Evolutionary conservation across 1,140 invertebrate genomes (phyloP).

Genomic region (Proctacanthus coquilletti): DNA sequence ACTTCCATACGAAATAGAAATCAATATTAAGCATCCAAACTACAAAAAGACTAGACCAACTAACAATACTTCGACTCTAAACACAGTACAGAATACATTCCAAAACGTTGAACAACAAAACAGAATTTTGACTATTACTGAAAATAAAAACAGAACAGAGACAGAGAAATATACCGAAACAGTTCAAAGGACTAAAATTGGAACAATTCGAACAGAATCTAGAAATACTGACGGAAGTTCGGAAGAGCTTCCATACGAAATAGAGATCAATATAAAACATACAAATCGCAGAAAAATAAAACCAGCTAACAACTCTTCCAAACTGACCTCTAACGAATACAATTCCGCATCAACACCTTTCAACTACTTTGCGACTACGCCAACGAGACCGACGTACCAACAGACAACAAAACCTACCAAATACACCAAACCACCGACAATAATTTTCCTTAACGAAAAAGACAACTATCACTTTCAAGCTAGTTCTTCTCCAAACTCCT

Average conservation of each 20-base stretch:
- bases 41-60: neutral
- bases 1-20: constrained; percentile 29
- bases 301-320: constrained; percentile 7
- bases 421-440: constrained; percentile 18
- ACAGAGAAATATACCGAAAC: too few species aligned
- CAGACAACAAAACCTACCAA: constrained; percentile 6
- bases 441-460: constrained; percentile 23
- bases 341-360: neutral
- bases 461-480: constrained; percentile 13
- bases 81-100: too few species aligned
- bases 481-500: too few species aligned
- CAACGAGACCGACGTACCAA: constrained; percentile 9
- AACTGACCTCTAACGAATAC: constrained; percentile 6
- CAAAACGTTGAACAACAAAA: too few species aligned
- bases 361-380: neutral
- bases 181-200: neutral
- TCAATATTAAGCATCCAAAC: constrained; percentile 27
- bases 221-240: constrained; percentile 10
- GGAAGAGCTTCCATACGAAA: constrained; percentile 27
- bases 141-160: too few species aligned
- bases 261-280: constrained; percentile 28
- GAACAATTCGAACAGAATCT: neutral
- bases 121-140: too few species aligned
- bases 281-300: constrained; percentile 12
- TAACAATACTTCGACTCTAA: constrained; percentile 8